Conservation (phyloP, 2,797 vertebrate genomes). For the Halcyon smyrnensis region DNA sequence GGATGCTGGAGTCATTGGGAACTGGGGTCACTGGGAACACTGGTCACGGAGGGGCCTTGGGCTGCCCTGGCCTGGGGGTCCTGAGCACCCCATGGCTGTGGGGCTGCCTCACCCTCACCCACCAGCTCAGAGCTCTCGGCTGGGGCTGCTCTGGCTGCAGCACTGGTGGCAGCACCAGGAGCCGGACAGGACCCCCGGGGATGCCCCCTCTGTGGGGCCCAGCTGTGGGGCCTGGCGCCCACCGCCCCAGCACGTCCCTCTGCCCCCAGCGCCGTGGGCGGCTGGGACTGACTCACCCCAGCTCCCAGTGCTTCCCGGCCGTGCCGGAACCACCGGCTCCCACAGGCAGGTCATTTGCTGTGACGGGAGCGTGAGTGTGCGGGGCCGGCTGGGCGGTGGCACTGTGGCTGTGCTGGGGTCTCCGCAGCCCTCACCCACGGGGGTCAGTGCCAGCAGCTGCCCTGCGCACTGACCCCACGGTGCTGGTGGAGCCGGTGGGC, state of each 20-base stretch:
- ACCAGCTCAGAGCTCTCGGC: accelerated
- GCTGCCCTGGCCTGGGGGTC: no score
- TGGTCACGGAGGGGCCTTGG: no score
- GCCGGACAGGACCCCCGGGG: no score
- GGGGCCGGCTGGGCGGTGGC: not conserved
- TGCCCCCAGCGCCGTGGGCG: not conserved
- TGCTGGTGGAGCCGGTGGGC: no score
- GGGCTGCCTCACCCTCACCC: not conserved
- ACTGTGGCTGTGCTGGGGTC: not conserved
- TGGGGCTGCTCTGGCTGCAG: not conserved
- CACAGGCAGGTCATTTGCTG: not conserved
- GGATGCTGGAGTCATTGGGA: not conserved
- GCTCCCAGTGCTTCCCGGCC: not conserved
- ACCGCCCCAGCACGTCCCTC: no score
- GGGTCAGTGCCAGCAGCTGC: not conserved
- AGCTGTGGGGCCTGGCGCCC: no score
- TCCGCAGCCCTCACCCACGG: no score
- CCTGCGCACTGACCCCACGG: no score
- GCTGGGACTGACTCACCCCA: not conserved
- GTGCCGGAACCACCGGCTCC: not conserved
- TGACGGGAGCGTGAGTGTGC: not conserved
- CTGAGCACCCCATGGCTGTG: no score
- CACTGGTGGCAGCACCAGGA: no score
- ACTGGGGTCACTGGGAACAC: not conserved
- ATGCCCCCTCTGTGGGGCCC: no score